Conservation (phyloP, 2,888 invertebrate species). For the Epirrita christyi region DNA sequence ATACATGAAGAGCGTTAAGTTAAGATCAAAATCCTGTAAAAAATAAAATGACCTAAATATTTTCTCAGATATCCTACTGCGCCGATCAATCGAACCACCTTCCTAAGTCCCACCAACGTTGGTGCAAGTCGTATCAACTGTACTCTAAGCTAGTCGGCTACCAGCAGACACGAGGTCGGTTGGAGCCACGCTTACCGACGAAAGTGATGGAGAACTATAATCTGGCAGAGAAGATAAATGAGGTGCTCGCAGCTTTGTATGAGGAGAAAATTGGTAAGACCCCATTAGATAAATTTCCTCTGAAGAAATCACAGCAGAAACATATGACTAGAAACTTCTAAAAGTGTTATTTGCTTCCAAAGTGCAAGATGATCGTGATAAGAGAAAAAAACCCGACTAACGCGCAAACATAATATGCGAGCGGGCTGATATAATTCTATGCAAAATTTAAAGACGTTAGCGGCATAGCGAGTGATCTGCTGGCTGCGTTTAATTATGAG, state of each 20-base stretch:
- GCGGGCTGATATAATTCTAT: too few relatives aligned
- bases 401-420: too few relatives aligned
- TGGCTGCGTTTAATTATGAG: not conserved
- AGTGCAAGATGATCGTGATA: too few relatives aligned
- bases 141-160: slow-evolving; percentile 85
- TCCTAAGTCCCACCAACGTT: slow-evolving; percentile 78
- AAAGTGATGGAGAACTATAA: slow-evolving; percentile 60
- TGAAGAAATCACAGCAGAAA: too few relatives aligned
- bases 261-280: slow-evolving; percentile 72
- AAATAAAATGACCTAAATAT: not conserved
- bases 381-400: too few relatives aligned
- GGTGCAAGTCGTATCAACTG: slow-evolving; percentile 87
- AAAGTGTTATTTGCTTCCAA: too few relatives aligned
- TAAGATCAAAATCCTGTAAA: too few relatives aligned
- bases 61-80: slow-evolving; percentile 82
- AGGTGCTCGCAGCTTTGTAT: slow-evolving; percentile 75
- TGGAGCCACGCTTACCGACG: slow-evolving; percentile 85
- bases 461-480: not conserved
- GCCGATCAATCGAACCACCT: slow-evolving; percentile 78
- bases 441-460: too few relatives aligned
- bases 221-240: slow-evolving; percentile 77
- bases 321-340: too few relatives aligned
- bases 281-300: too few relatives aligned
- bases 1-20: too few relatives aligned
- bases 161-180: slow-evolving; percentile 84